Base-by-base conservation (phyloP, 2,113 vertebrate species). In the Pampusana beccarii region DNA sequence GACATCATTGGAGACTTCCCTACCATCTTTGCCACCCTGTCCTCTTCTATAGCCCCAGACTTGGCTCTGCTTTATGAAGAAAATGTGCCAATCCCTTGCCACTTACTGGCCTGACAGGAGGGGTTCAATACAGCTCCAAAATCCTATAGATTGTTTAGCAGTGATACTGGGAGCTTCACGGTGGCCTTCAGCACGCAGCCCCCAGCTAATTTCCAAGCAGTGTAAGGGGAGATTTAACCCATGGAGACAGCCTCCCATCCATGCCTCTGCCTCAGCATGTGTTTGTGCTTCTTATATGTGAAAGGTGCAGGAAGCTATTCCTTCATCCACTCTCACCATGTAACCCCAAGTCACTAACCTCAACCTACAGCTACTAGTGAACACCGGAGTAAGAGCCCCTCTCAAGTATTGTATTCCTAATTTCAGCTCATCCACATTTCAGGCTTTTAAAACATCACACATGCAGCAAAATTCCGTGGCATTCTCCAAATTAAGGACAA, bases 401-500 rank as follows among this genome's bases (percentile, higher is more conserved):
- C 40, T 61, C 23, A 70, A 7, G 51, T 38, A 21, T 11, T 51
- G 7, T 69, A 13, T 25, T 71, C 50, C 20, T 73, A n/a, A 70
- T 34, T 92, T 73, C 28, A 84, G 28, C 25, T 46, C 57, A 31
- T 56, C 7, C 20, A 25, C 34, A 29, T 73, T 67, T 88, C 58
- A 89, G n/a, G 20, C 14, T 70, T 95, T 84, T 67, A 79, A 81
- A 94, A 40, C 38, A 65, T 50, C 56, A 57, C 13, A 70, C 40
- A 46, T 36, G 25, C 54, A 92, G 69, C 20, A 94, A 86, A 82
- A 80, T 85, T 88, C 46, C 24, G 42, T 90, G 38, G 26, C 28
- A 80, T 95, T 95, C 82, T 85, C 69, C 77, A 93, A 34, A n/a
- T 53, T 69, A 53, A 50, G n/a, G 83, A 81, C 60, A 96, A 94